Evolutionary conservation across 2,888 invertebrate genomes (phyloP).

Genomic region (Brenthis ino): DNA sequence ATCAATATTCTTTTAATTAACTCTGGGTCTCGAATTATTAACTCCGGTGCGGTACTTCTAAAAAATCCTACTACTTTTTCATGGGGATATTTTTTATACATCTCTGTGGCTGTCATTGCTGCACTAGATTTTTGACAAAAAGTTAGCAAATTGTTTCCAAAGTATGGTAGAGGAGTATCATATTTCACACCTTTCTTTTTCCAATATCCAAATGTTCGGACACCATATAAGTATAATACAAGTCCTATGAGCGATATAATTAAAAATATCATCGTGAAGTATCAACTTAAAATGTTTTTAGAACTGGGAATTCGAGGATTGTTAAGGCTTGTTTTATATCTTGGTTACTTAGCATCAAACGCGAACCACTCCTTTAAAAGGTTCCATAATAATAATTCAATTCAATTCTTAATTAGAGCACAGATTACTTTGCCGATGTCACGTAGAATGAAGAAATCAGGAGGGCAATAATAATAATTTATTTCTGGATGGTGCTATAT

Average conservation of each 20-base stretch:
- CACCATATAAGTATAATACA: slow-evolving; percentile 58
- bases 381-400: neutral
- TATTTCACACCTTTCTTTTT: slow-evolving; percentile 63
- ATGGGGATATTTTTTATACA: slow-evolving; percentile 62
- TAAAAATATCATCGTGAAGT: slow-evolving; percentile 47
- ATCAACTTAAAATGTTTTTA: neutral
- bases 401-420: too few relatives aligned
- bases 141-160: slow-evolving; percentile 62
- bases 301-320: neutral
- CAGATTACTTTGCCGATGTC: too few relatives aligned
- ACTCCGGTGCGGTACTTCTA: slow-evolving; percentile 58
- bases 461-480: too few relatives aligned
- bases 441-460: too few relatives aligned
- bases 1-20: slow-evolving; percentile 63
- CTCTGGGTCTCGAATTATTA: slow-evolving; percentile 68
- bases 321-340: neutral
- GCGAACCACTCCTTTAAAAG: neutral
- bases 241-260: slow-evolving; percentile 44
- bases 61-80: slow-evolving; percentile 70
- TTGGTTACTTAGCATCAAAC: neutral
- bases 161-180: slow-evolving; percentile 59
- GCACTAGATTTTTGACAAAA: slow-evolving; percentile 61
- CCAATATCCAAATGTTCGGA: slow-evolving; percentile 65
- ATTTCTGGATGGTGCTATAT: too few relatives aligned
- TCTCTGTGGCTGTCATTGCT: slow-evolving; percentile 62